A percentile compares a stretch with the other conserved stretches of the same genome.
These are phyloP conservation scores for Pandemis cinnamomeana DNA, from an alignment of 2,888 invertebrate species.

Conservation along the genomic window DNA sequence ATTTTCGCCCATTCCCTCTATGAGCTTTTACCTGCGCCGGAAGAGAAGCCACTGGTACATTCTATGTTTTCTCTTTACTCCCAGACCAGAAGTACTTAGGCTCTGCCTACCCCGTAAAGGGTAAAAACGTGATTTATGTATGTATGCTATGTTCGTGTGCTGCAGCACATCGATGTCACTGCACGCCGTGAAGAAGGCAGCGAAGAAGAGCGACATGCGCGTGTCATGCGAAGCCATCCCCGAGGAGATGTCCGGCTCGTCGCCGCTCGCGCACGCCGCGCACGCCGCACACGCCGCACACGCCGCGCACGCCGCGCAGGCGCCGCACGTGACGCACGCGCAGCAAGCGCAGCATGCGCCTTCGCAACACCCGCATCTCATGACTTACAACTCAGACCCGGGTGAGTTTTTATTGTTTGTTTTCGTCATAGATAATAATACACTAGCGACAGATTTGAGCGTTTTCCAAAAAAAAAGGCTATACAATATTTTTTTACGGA, in stretches of 20 bases:
- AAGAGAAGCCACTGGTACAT: no score
- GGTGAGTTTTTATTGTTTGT: conserved; percentile 51
- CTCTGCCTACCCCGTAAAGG: no score
- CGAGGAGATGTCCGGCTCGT: conserved; percentile 92
- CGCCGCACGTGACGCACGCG: conserved; percentile 42
- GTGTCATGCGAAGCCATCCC: conserved; percentile 96
- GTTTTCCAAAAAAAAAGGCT: no score
- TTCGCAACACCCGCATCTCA: conserved; percentile 57
- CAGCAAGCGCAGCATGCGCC: conserved; percentile 12
- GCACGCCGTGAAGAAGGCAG: conserved; percentile 84
- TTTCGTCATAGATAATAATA: no score
- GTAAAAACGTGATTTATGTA: no score
- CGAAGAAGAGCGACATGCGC: conserved; percentile 91
- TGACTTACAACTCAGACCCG: conserved; percentile 77
- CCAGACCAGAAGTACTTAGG: no score
- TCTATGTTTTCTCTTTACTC: no score
- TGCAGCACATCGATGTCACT: conserved; percentile 60
- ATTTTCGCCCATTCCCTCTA: no score
- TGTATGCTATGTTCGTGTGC: no score
- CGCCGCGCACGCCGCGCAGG: conserved; percentile 53
- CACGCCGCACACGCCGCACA: conserved; percentile 31
- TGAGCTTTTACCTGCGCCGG: no score
- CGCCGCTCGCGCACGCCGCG: conserved; percentile 83
- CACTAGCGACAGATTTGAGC: no score
- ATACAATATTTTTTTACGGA: no score